Evolutionary conservation across 2,888 invertebrate genomes (phyloP).

Genomic region (Dicyrtoma fusca): DNA sequence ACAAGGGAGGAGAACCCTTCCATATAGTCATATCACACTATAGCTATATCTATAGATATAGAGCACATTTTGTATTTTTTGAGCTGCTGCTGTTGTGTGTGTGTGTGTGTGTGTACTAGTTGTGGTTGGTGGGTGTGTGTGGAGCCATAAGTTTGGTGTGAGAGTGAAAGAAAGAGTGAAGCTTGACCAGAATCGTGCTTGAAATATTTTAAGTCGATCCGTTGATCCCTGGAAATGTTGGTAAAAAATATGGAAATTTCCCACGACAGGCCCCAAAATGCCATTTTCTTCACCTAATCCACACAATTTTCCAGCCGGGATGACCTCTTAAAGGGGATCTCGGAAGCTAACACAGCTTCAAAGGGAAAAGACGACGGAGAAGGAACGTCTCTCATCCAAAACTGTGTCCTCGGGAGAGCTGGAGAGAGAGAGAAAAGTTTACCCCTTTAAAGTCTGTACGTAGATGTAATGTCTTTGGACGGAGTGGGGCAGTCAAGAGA

Average conservation of each 20-base stretch:
- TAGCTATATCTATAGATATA: neutral
- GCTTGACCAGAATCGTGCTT: slow-evolving; percentile 38
- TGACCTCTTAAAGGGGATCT: slow-evolving; percentile 46
- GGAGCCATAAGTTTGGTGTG: neutral
- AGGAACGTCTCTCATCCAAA: slow-evolving; percentile 3
- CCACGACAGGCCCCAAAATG: slow-evolving; percentile 35
- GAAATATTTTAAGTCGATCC: slow-evolving; percentile 46
- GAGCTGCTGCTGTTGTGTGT: too few relatives aligned
- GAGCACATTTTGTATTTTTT: neutral
- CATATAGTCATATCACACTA: too few relatives aligned
- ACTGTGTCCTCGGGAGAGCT: slow-evolving; percentile 24
- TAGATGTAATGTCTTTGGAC: neutral
- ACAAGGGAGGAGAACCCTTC: too few relatives aligned
- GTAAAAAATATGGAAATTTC: slow-evolving; percentile 46
- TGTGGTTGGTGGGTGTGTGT: neutral
- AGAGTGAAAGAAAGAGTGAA: slow-evolving; percentile 27
- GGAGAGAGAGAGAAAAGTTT: slow-evolving; percentile 11
- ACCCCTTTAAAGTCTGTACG: slow-evolving; percentile 15
- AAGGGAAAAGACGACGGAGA: slow-evolving; percentile 4
- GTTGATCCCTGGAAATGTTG: slow-evolving; percentile 45
- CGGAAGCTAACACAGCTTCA: neutral
- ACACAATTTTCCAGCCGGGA: slow-evolving; percentile 45
- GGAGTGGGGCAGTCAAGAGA: neutral
- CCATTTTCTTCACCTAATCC: slow-evolving; percentile 46
- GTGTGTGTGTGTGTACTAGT: too few relatives aligned